Conservation (phyloP, 2,888 invertebrate species). For the Chorisops tibialis region DNA sequence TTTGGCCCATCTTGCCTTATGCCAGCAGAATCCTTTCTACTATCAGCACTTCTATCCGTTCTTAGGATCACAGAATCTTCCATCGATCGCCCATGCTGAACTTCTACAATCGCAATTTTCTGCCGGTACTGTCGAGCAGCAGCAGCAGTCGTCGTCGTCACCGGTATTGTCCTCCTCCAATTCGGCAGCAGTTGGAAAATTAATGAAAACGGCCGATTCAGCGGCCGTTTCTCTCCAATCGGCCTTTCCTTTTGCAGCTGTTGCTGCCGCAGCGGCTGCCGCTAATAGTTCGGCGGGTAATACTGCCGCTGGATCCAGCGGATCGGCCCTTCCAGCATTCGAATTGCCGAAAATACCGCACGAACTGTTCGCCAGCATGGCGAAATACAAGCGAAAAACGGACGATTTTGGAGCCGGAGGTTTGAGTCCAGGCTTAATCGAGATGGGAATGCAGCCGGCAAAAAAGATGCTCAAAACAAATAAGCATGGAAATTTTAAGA, state of each 20-base stretch:
- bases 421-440: background rate
- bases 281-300: background rate
- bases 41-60: conserved; percentile 38
- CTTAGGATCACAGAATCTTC: conserved; percentile 21
- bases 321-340: background rate
- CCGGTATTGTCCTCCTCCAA: background rate
- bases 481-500: conserved; percentile 58
- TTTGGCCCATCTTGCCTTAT: conserved; percentile 37
- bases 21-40: conserved; percentile 39
- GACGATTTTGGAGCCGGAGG: background rate
- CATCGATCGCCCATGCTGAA: conserved; percentile 2
- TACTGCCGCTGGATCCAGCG: background rate
- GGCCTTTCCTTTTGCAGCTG: background rate
- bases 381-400: conserved; percentile 11
- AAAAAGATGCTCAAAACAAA: conserved; percentile 26
- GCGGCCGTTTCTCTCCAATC: background rate
- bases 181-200: background rate
- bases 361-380: background rate
- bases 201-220: background rate
- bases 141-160: conserved; percentile 15
- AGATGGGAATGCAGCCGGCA: background rate
- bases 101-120: conserved; percentile 5
- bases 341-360: conserved; percentile 6
- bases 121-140: background rate
- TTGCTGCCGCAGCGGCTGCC: background rate